Base-by-base conservation (phyloP, 2,797 vertebrate genomes). In the Pangasius macronema region DNA sequence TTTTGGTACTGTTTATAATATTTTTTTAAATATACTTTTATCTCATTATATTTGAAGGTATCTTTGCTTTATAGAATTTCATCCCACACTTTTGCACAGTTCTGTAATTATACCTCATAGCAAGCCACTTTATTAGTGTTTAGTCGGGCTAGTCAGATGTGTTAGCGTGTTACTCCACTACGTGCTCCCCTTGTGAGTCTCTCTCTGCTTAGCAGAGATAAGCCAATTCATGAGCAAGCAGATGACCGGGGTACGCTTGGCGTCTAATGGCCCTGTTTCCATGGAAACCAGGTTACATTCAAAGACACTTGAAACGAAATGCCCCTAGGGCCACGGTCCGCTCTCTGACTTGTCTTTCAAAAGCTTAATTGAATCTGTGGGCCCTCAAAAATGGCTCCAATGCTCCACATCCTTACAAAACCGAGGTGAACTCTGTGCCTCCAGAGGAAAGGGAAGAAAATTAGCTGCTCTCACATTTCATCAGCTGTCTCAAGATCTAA, bases 261-360 rank as follows among this genome's bases (percentile, higher is more conserved):
- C 49, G 1, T 89, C 87, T 93, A 93, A 95, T 93, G 92, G 93
- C 90, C 81, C 14, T 73, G 94, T 96, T 95, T 92, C 95, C 92
- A 94, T 95, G 92, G 95, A 93, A 96, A 96, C 95, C 93, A 94
- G 92, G 93, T 94, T 90, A 91, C 80, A 90, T 91, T 92, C 88
- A 89, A 93, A 91, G 90, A 93, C 87, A 72, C 87, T 91, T 88
- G 84, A 91, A 85, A 85, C 89, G 63, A 86, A 86, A 87, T 68
- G 82, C 92, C 90, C 92, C 90, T 80, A 5, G 3, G 90, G 92
- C 90, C 86, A 91, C 87, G 65, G 90, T 94, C 93, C 93, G 88
- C 88, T 90, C 91, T 87, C 55, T 87, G 88, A 90, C 92, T 93
- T 88, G 24, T 87, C 91, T 92, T 94, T 92, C 92, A 90, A 93